Conservation (phyloP, 64 coral and sea anemone genomes). For the Anthopleura sola region DNA sequence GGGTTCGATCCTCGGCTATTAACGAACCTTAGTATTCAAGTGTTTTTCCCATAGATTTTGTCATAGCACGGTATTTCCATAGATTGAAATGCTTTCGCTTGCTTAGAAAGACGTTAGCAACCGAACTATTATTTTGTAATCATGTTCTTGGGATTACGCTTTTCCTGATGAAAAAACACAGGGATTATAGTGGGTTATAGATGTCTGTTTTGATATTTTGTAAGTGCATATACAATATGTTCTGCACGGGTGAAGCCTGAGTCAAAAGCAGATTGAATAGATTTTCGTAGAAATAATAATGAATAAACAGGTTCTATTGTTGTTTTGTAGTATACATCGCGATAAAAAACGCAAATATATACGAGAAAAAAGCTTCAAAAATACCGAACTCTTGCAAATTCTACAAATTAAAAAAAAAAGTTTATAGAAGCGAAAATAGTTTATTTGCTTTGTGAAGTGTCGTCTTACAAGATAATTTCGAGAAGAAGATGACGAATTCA, state of each 20-base stretch:
- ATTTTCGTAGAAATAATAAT: neutral
- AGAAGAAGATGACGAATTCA: neutral
- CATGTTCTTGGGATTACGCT: neutral
- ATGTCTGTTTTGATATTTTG: neutral
- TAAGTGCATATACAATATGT: neutral
- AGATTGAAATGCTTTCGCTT: neutral
- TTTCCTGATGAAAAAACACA: neutral
- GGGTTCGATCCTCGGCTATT: neutral
- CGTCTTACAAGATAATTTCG: neutral
- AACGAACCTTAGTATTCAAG: neutral
- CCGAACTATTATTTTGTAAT: neutral
- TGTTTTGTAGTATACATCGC: neutral
- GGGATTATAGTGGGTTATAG: neutral
- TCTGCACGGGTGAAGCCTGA: neutral
- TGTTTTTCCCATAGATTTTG: neutral
- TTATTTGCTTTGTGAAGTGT: neutral
- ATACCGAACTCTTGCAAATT: neutral
- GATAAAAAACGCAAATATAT: neutral
- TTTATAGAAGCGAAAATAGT: neutral
- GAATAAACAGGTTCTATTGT: conserved; percentile 10
- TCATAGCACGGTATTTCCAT: neutral
- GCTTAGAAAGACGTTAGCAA: neutral
- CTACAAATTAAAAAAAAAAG: neutral
- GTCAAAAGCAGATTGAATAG: neutral
- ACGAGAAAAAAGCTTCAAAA: neutral